These are phyloP conservation scores for Salvelinus alpinus DNA, from an alignment of 2,113 vertebrate species.

Conservation along the genomic window DNA sequence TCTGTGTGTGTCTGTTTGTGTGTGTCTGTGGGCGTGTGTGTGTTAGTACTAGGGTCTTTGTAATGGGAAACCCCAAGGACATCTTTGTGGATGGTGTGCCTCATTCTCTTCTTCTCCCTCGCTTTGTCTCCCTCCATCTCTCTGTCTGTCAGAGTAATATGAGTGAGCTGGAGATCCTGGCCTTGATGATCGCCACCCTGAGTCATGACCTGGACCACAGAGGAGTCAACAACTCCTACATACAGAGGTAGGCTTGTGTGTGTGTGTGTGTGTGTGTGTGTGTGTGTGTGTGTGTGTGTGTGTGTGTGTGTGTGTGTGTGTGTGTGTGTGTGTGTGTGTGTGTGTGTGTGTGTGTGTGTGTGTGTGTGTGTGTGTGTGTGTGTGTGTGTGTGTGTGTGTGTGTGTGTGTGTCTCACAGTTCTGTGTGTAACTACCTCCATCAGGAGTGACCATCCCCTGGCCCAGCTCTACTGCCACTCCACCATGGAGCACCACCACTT, in stretches of 20 bases:
- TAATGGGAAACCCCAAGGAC: no score
- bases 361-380: conserved; percentile 14
- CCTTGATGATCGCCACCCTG: conserved; percentile 91
- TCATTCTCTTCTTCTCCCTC: neutral
- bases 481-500: conserved; percentile 99
- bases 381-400: conserved; percentile 9
- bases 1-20: no score
- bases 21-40: no score
- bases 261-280: no score
- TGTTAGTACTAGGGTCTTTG: no score
- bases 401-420: conserved; percentile 14
- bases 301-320: neutral
- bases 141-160: conserved; percentile 76
- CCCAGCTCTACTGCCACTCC: conserved; percentile 96
- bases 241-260: conserved; percentile 78
- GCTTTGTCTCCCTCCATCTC: neutral
- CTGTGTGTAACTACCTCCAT: neutral
- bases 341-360: conserved; percentile 11
- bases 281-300: no score
- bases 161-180: conserved; percentile 86
- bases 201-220: conserved; percentile 96
- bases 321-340: neutral
- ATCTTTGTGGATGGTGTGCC: no score
- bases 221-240: conserved; percentile 97
- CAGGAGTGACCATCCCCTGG: conserved; percentile 94